Base-by-base conservation (phyloP, 2,113 vertebrate species). In the Podarcis cretensis region DNA sequence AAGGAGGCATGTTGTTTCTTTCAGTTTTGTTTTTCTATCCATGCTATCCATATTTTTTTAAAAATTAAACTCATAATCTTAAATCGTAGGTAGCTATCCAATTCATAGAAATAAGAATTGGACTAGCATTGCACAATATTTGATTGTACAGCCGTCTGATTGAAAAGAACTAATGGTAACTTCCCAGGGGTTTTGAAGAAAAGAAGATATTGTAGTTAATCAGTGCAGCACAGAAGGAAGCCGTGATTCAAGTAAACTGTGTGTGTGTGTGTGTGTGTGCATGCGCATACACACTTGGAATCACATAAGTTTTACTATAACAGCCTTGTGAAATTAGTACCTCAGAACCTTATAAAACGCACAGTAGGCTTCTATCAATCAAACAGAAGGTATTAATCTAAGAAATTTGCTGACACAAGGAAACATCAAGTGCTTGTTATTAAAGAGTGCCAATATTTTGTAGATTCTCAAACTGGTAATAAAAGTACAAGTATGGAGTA, bases 381-480 rank as follows among this genome's bases (percentile, higher is more conserved):
- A 95, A 94, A 73, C 4, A 85, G 16, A 93, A 83, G 16, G 14
- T 86, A 95, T 94, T 90, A 95, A 91, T 94, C 90, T 87, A 91
- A 91, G 77, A 95, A 92, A 95, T 92, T 14, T 94, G 92, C 94
- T 96, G 95, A 96, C 86, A 92, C 32, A 82, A 91, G 83, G 75
- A 94, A 96, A 93, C 77, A 94, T 68, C 78, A 95, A 95, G 87
- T 27, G 0, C 87, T 93, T 73, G 1, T 87, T 95, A 93, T 91
- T 95, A 91, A 94, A 90, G 35, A 90, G 78, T 65, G 86, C 86
- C 92, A 89, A 79, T 91, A 90, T 92, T 94, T 93, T 91, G 89
- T 92, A 93, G 87, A 87, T 95, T 95, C 93, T 94, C 75, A 92
- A 92, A 93, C 43, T 94, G 87, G 89, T 94, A 95, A 96, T 96